Base-by-base conservation (phyloP, 2,797 vertebrate species). In the Poliocrania exsul region DNA sequence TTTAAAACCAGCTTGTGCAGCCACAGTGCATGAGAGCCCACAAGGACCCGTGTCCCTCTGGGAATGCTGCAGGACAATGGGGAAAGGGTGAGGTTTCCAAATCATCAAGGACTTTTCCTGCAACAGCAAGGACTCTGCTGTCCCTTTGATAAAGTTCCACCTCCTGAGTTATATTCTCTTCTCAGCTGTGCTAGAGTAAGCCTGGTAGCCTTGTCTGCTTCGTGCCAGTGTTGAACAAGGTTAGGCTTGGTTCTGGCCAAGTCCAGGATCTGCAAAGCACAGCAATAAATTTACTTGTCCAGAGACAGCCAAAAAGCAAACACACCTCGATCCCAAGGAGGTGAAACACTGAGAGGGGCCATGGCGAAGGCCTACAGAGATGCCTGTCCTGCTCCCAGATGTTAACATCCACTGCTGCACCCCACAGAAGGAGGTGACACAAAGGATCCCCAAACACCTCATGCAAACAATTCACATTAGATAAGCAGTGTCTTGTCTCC, bases 21-120 rank as follows among this genome's bases (percentile, higher is more conserved):
- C 46, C 0, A 0, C 28, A 31, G 10, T 44, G 38, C 66, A 29
- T 3, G 21, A 74, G 57, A 90, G 10, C 35, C 46, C 53, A 13
- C 37, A 67, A 16, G 61, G 9, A 33, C n/a, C 56, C 3, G 0
- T 0, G 2, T 92, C 50, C 86, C 10, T 0, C 42, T 77, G 60
- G 70, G 75, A 82, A 82, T 28, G 51, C 56, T 54, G 33, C 67
- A 42, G 81, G 69, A 66, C 82, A 69, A 42, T 8, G 49, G 66
- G 77, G 40, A 83, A 90, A 90, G 62, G 58, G 49, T 21, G 57
- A 92, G 37, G 51, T 23, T 89, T 78, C 54, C 69, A 78, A 78
- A 44, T 2, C 11, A 7, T 10, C 0, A 0, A 66, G 69, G 38
- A 11, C n/a, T 80, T 89, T 47, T 74, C 50, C 84, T 83, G 70